Percentiles rank a stretch among this genome's conserved stretches.
phyloP scores from a whole-genome alignment of 2,797 vertebrate genomes.

The Myripristis jacobus region DNA sequence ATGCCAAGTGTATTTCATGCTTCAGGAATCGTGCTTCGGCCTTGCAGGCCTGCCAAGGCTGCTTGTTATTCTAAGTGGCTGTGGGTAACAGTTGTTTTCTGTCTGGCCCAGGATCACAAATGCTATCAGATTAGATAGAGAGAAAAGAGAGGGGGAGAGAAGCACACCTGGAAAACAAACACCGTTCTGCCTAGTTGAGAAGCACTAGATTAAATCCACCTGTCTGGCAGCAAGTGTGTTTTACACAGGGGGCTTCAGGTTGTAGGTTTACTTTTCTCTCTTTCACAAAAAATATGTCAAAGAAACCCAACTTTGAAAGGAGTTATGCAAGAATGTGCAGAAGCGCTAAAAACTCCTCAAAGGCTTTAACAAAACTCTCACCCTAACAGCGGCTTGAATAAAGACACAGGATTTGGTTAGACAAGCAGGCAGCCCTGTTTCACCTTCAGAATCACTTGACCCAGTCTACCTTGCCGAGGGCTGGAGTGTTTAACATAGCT shows the following conservation, averaged over 20 bases:
- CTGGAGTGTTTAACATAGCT: background rate
- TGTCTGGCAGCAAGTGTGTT: constrained; percentile 44
- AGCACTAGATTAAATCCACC: constrained; percentile 54
- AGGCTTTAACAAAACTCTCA: constrained; percentile 11
- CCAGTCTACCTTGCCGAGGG: background rate
- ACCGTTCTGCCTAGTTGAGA: constrained; percentile 46
- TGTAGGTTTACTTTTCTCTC: constrained; percentile 46
- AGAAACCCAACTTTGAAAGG: constrained; percentile 48
- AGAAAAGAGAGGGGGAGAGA: constrained; percentile 12
- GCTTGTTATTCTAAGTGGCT: constrained; percentile 72
- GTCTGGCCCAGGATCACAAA: constrained; percentile 69
- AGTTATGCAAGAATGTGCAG: constrained; percentile 25
- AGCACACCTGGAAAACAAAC: constrained; percentile 65
- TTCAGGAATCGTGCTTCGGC: constrained; percentile 46
- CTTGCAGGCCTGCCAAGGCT: constrained; percentile 53
- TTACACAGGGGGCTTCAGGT: constrained; percentile 51
- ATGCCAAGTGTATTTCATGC: constrained; percentile 63
- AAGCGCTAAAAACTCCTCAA: constrained; percentile 39
- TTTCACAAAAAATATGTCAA: constrained; percentile 58
- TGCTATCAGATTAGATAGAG: constrained; percentile 64
- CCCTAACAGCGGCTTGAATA: constrained; percentile 20
- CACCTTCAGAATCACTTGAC: constrained; percentile 12
- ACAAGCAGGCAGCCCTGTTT: constrained; percentile 27
- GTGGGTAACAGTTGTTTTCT: constrained; percentile 67
- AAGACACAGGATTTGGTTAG: constrained; percentile 17